Percentiles rank a stretch among this genome's conserved stretches.
Conservation (phyloP, 2,797 vertebrate species). For the Harpagifer antarcticus region DNA sequence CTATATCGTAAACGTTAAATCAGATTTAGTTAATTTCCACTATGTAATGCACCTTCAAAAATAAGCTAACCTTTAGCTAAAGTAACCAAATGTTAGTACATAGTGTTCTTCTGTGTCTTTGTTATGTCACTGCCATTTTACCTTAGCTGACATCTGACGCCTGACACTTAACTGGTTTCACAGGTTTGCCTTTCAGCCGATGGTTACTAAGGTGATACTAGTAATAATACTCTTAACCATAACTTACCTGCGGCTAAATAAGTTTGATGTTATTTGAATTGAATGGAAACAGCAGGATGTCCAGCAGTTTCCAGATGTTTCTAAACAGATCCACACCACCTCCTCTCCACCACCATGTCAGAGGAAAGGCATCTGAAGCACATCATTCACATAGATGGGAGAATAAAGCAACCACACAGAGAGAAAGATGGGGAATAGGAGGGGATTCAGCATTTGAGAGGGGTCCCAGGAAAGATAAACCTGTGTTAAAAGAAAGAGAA, state of each 20-base stretch:
- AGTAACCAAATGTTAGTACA: constrained; percentile 3
- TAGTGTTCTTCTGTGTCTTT: constrained; percentile 1
- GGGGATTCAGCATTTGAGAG: no score
- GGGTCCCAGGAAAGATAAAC: no score
- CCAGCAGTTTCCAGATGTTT: background rate
- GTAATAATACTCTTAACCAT: no score
- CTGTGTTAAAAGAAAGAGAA: no score
- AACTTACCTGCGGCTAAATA: background rate
- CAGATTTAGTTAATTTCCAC: background rate
- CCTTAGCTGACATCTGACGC: background rate
- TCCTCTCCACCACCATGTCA: background rate
- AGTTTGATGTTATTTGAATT: no score
- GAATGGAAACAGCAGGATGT: no score
- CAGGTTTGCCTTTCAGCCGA: background rate
- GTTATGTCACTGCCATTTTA: constrained; percentile 12
- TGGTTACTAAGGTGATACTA: background rate
- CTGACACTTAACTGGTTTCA: background rate
- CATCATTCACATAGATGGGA: background rate
- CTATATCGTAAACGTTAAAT: accelerated
- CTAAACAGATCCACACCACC: background rate
- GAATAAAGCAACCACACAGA: background rate
- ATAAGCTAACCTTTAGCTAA: constrained; percentile 16
- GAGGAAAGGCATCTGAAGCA: background rate
- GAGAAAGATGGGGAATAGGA: no score
- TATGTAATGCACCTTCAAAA: background rate